These are phyloP conservation scores for Pogonocichla stellata DNA, from an alignment of 2,113 vertebrate genomes.

Conservation along the genomic window DNA sequence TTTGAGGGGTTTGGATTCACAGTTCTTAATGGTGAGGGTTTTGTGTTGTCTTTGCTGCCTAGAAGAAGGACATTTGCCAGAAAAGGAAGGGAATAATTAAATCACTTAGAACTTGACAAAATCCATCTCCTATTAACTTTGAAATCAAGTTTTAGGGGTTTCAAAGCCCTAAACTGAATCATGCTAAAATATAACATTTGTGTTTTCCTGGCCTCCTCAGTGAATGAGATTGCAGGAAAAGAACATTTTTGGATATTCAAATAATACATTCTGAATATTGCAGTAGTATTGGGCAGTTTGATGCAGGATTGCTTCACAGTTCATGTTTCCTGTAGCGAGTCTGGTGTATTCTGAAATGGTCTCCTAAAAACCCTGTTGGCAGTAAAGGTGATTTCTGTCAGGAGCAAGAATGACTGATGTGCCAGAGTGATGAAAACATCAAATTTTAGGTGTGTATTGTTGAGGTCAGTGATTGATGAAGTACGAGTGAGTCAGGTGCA, in stretches of 20 bases:
- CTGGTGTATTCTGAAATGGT: not conserved
- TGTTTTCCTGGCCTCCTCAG: not conserved
- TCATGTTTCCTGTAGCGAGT: not conserved
- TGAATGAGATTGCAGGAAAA: not conserved
- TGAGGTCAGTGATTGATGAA: not conserved
- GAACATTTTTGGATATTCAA: not conserved
- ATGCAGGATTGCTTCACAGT: not conserved
- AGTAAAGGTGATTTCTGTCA: not conserved
- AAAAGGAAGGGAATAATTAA: not conserved
- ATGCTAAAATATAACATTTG: not conserved
- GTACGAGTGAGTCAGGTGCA: not conserved
- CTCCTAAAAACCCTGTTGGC: not conserved
- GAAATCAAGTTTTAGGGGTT: not conserved
- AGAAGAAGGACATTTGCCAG: not conserved
- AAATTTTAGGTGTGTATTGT: not conserved
- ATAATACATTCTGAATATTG: not conserved
- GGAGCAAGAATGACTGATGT: not conserved
- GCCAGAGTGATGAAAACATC: not conserved
- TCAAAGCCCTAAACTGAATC: not conserved
- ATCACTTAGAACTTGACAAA: not conserved
- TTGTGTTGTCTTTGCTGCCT: not conserved
- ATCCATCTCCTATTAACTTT: not conserved
- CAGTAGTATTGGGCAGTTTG: not conserved
- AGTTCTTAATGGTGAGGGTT: rapidly evolving
- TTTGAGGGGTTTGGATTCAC: not conserved